Percentiles rank a stretch among this genome's conserved stretches.
phyloP scores from a whole-genome alignment of 2,888 invertebrate species.

The Sphinx pinastri region DNA sequence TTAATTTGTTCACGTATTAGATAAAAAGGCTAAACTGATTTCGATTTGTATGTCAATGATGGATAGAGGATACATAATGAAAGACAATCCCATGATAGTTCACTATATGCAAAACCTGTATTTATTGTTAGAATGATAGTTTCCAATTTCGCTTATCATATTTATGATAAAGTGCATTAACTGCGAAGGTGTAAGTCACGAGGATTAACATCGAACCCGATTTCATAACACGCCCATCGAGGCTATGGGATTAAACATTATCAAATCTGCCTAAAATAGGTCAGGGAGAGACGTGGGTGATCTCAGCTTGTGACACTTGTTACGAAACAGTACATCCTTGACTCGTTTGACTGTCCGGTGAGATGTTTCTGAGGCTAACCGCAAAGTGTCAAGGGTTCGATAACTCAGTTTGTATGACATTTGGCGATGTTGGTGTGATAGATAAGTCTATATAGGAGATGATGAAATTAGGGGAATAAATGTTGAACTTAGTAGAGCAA shows the following conservation, averaged over 20 bases:
- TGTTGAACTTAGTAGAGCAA: neutral
- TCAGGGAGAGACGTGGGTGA: conserved; percentile 23
- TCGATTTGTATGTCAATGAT: no score
- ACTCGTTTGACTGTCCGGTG: neutral
- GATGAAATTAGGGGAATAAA: no score
- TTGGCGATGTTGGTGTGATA: no score
- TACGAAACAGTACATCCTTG: conserved; percentile 12
- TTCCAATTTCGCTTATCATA: neutral
- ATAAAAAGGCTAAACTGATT: no score
- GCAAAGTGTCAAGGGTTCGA: neutral
- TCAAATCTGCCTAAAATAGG: conserved; percentile 19
- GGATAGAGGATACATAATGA: no score
- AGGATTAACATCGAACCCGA: conserved; percentile 18
- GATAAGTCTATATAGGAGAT: neutral
- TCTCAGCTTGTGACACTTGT: conserved; percentile 6
- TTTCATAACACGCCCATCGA: conserved; percentile 28
- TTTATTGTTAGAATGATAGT: neutral
- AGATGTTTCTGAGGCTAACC: conserved; percentile 5
- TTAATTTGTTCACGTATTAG: no score
- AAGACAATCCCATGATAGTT: no score
- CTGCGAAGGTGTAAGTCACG: conserved; percentile 25
- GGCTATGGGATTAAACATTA: conserved; percentile 25
- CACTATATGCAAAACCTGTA: no score
- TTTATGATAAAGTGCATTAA: neutral
- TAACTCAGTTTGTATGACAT: no score